Evolutionary conservation across 2,888 invertebrate genomes (phyloP).

Genomic region (Xanthia icteritia): DNA sequence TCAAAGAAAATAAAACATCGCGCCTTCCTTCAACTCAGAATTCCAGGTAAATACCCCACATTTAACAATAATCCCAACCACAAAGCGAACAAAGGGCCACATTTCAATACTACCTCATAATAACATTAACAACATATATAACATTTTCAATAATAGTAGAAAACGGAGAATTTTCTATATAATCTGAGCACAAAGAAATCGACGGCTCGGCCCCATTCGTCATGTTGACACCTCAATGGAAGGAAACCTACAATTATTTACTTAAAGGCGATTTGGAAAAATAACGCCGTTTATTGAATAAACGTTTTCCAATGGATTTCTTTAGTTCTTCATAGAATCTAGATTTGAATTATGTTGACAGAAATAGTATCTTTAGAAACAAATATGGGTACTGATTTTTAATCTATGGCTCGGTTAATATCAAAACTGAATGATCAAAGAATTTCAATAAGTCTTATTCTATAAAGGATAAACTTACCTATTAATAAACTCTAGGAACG

Average conservation of each 20-base stretch:
- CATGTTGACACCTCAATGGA: constrained; percentile 79
- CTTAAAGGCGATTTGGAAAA: constrained; percentile 62
- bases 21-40: not conserved
- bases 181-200: constrained; percentile 61
- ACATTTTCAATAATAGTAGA: constrained; percentile 61
- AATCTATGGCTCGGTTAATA: not conserved
- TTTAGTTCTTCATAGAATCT: not conserved
- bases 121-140: constrained; percentile 48
- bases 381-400: not conserved
- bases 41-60: not conserved
- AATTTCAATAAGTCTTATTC: not conserved
- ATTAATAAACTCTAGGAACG: no score
- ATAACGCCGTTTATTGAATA: constrained; percentile 46
- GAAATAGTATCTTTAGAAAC: not conserved
- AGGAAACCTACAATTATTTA: constrained; percentile 75
- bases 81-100: constrained; percentile 44
- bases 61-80: constrained; percentile 24
- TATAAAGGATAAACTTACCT: not conserved
- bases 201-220: constrained; percentile 71
- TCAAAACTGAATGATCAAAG: not conserved
- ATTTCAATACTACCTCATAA: constrained; percentile 60
- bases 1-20: not conserved
- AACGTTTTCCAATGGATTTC: constrained; percentile 22
- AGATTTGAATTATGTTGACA: constrained; percentile 1
- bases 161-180: constrained; percentile 60